phyloP scores from a whole-genome alignment of 2,888 invertebrate genomes.

The Leptopilina myrica region DNA sequence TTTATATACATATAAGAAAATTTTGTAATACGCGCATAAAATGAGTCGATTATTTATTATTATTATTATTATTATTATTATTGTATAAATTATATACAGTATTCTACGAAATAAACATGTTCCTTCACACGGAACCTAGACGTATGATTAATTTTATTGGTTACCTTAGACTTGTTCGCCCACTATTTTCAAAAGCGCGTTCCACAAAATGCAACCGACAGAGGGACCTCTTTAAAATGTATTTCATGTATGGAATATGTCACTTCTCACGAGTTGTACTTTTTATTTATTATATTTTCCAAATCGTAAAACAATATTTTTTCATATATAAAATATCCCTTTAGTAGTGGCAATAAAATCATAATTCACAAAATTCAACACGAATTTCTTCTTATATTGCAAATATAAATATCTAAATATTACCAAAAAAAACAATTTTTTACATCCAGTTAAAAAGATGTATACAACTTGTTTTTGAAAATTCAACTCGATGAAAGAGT shows the following conservation, averaged over 20 bases:
- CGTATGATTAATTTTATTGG: constrained; percentile 47
- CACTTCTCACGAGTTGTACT: constrained; percentile 14
- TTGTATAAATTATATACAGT: constrained; percentile 14
- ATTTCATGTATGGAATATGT: constrained; percentile 2
- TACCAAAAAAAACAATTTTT: no score
- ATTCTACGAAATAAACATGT: background rate
- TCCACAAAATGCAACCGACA: background rate
- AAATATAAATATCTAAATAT: background rate
- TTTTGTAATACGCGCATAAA: background rate
- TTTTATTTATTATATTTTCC: no score
- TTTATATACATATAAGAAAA: no score
- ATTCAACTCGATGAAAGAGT: background rate
- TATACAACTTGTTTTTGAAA: background rate
- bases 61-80: constrained; percentile 24
- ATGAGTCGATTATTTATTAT: background rate
- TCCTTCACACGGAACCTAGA: background rate
- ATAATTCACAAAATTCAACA: background rate
- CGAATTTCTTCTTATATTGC: background rate
- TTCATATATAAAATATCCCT: background rate
- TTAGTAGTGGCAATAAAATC: background rate
- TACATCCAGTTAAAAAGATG: no score
- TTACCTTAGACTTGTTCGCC: constrained; percentile 67
- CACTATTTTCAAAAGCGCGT: constrained; percentile 56
- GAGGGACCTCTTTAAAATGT: background rate
- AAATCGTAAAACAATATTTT: background rate